phyloP scores from a whole-genome alignment of 2,113 vertebrate genomes.

The Anarhynchus alexandrinus region DNA sequence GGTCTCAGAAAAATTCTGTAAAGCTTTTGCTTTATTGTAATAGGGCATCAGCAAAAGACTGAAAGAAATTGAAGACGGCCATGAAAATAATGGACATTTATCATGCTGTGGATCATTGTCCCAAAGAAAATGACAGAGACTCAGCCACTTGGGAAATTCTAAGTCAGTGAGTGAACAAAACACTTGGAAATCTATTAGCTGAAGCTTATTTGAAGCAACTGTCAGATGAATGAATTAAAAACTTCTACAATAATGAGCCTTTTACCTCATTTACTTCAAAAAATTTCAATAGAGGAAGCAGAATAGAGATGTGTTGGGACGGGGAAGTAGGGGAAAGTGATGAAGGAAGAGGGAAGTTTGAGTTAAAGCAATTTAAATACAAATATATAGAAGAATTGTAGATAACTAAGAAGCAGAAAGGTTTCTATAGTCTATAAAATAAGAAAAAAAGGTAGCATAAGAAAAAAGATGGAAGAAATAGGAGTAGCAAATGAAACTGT shows the following conservation, averaged over 20 bases:
- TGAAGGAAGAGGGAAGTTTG: not conserved
- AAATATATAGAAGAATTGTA: not conserved
- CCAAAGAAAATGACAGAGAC: not conserved
- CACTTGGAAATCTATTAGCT: conserved; percentile 10
- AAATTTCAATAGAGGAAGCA: not conserved
- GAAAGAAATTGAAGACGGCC: not conserved
- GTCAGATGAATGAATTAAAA: not conserved
- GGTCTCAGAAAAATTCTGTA: not conserved
- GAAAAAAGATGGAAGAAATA: not conserved
- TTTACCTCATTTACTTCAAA: not conserved
- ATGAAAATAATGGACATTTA: conserved; percentile 6
- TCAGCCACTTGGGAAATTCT: not conserved
- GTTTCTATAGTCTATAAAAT: not conserved
- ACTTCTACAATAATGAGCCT: not conserved
- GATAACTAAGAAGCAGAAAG: not conserved
- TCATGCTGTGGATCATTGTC: not conserved
- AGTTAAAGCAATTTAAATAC: not conserved
- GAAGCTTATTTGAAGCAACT: not conserved
- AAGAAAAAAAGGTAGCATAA: not conserved
- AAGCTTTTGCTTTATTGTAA: not conserved
- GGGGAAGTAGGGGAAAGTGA: not conserved
- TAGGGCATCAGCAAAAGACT: not conserved
- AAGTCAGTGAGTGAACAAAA: conserved; percentile 8
- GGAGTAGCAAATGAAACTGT: not conserved
- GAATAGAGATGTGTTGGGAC: not conserved